phyloP scores from a whole-genome alignment of 2,888 invertebrate genomes.

The Cactoblastis cactorum region DNA sequence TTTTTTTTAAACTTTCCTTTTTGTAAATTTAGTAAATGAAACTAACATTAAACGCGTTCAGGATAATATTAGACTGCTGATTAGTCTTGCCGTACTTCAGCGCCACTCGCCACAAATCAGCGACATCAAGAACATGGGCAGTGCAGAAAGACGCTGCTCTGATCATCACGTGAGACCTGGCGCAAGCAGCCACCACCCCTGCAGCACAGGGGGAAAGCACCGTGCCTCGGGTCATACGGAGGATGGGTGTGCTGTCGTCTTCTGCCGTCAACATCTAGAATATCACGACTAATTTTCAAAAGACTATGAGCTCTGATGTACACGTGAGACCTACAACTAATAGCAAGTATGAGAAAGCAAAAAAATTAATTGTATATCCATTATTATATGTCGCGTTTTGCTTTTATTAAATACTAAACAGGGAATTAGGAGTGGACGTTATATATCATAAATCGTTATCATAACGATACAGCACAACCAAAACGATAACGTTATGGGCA shows the following conservation, averaged over 20 bases:
- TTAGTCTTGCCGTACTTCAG: slow-evolving; percentile 39
- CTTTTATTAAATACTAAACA: too few species aligned
- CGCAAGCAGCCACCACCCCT: slow-evolving; percentile 37
- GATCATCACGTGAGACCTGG: slow-evolving; percentile 45
- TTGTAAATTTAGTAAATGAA: too few species aligned
- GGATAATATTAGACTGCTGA: slow-evolving; percentile 35
- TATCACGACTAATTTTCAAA: background rate
- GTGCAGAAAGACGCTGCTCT: slow-evolving; percentile 65
- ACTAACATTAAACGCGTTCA: slow-evolving; percentile 17
- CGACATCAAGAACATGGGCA: slow-evolving; percentile 46
- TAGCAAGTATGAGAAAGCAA: too few species aligned
- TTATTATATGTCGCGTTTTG: too few species aligned
- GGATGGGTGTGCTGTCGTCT: slow-evolving; percentile 56
- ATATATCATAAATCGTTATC: too few species aligned
- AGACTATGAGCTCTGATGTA: too few species aligned
- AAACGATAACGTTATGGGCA: too few species aligned
- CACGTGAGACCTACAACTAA: too few species aligned
- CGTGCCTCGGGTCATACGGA: slow-evolving; percentile 59
- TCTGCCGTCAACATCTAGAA: slow-evolving; percentile 61
- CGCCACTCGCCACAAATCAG: slow-evolving; percentile 48
- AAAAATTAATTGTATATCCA: too few species aligned
- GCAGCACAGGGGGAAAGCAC: slow-evolving; percentile 45
- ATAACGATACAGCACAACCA: too few species aligned
- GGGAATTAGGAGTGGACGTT: too few species aligned
- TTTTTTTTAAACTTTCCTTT: too few species aligned